These are phyloP conservation scores for Vanacampus margaritifer DNA, from an alignment of 2,113 vertebrate genomes.

Conservation along the genomic window DNA sequence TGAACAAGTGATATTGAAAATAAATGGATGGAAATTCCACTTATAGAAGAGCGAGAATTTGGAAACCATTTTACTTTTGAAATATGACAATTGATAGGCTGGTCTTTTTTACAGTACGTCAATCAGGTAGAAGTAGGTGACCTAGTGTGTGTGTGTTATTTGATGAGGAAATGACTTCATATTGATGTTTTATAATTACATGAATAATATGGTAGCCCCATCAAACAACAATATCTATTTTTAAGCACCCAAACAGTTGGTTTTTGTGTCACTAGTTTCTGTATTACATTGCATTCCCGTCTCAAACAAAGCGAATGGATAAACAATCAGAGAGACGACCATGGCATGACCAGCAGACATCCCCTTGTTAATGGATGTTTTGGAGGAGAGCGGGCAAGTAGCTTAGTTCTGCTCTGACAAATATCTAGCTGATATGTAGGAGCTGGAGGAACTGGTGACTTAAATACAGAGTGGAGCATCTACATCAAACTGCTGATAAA, in stretches of 20 bases:
- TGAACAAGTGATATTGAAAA: too few relatives aligned
- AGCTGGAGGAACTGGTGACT: slow-evolving; percentile 55
- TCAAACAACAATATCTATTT: neutral
- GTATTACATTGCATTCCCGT: neutral
- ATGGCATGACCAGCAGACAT: slow-evolving; percentile 15
- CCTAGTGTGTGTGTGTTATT: too few relatives aligned
- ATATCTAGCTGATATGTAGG: slow-evolving; percentile 52
- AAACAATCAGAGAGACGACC: slow-evolving; percentile 13
- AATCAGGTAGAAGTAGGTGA: neutral
- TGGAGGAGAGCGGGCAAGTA: slow-evolving; percentile 15
- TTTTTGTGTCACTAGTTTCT: neutral
- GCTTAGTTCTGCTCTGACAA: slow-evolving; percentile 37
- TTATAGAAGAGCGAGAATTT: too few relatives aligned
- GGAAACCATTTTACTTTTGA: too few relatives aligned
- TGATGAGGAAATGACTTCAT: neutral
- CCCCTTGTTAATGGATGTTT: slow-evolving; percentile 27
- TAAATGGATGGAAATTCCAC: too few relatives aligned
- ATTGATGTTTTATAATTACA: neutral
- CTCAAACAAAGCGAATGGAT: neutral
- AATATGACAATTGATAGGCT: too few relatives aligned
- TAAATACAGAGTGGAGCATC: slow-evolving; percentile 38
- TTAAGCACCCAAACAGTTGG: neutral
- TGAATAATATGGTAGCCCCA: neutral
- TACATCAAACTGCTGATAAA: slow-evolving; percentile 41
- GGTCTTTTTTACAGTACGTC: neutral